Evolutionary conservation across 2,888 invertebrate genomes (phyloP).

Genomic region (Conus canariensis): DNA sequence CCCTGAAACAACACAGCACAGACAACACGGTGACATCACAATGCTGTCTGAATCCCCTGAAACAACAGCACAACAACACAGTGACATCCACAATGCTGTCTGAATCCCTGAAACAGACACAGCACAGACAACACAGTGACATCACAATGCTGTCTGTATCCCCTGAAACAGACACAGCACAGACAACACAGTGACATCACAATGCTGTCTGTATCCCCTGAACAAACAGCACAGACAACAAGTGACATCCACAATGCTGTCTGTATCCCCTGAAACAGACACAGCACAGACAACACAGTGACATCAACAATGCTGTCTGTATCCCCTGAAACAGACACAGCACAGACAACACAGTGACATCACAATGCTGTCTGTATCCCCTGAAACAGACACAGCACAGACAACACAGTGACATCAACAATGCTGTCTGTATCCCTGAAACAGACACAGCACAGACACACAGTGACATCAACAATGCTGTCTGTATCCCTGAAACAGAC

Average conservation of each 20-base stretch:
- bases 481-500: conserved; percentile 61
- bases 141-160: conserved; percentile 69
- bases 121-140: conserved; percentile 32
- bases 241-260: conserved; percentile 67
- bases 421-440: conserved; percentile 62
- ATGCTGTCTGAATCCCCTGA: conserved; percentile 62
- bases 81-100: conserved; percentile 68
- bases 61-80: too few relatives aligned
- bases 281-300: too few relatives aligned
- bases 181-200: too few relatives aligned
- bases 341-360: conserved; percentile 49
- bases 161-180: too few relatives aligned
- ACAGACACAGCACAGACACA: background rate
- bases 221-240: background rate
- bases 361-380: conserved; percentile 66
- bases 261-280: conserved; percentile 61
- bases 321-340: conserved; percentile 53
- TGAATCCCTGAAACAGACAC: conserved; percentile 50
- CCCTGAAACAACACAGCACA: conserved; percentile 39
- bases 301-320: conserved; percentile 68
- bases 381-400: too few relatives aligned
- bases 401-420: conserved; percentile 68
- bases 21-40: conserved; percentile 59
- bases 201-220: conserved; percentile 62
- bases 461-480: conserved; percentile 65